Base-by-base conservation (phyloP, 2,888 invertebrate species). In the Cremastinae sp. region DNA sequence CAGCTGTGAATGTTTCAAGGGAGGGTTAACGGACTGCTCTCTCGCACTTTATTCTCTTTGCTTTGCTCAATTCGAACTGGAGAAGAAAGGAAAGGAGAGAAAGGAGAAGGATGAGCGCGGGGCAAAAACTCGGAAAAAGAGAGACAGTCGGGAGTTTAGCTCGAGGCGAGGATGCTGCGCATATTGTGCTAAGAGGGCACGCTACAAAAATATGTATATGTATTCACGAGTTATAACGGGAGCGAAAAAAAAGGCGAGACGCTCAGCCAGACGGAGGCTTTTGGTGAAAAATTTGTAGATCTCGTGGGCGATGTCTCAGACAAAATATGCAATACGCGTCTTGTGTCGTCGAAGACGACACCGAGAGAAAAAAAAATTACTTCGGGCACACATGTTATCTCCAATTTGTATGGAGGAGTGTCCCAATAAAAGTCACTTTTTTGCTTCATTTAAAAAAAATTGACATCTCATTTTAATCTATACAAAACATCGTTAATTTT, bases 1-100 rank as follows among this genome's bases (percentile, higher is more conserved):
- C 18, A 37, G 14, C 4, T 20, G 4, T 49, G 10, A 35, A 12
- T n/a, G 18, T 58, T 41, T 49, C 43, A 49, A 43, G 35, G 28
- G 49, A 62, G 62, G 69, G 74, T 65, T 65, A 74, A 74, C 74
- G 69, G 58, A 28, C 58, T 55, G 41, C 51, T 58, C 72, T 59
- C 51, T 12, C 41, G 37, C 59, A 59, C 65, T 74, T 58, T 43
- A 47, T 14, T 64, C 22, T 59, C 12, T 18, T 16, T 70, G 51
- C 41, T 55, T 65, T 47, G 10, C 47, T 58, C 14, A 18, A 53
- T 35, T 75, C 55, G 58, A 53, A 47, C 35, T 43, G 39, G 39
- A 56, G 64, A 49, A 43, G 9, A 62, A 41, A 37, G 41, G 47
- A 35, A 49, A 20, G 10, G 53, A 14, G 20, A 28, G 10, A 37